Evolutionary conservation across 2,113 vertebrate species (phyloP).

Genomic region (Pampusana beccarii): DNA sequence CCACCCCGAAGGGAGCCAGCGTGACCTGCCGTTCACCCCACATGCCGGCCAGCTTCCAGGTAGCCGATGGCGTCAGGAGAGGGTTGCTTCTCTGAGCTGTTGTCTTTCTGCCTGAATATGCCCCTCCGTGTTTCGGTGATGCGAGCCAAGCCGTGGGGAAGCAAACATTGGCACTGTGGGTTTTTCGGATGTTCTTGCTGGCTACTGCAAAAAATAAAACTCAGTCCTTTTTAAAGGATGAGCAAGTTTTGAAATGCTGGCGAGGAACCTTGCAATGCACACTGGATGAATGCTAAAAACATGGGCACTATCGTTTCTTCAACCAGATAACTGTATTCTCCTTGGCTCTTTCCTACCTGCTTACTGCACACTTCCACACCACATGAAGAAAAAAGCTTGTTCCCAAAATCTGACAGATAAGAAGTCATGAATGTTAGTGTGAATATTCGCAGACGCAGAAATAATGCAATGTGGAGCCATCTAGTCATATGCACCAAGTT

Average conservation of each 20-base stretch:
- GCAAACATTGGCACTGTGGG: background rate
- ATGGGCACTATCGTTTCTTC: background rate
- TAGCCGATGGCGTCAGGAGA: background rate
- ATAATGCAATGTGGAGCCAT: background rate
- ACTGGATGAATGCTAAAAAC: background rate
- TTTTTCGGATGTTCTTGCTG: background rate
- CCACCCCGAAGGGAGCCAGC: constrained; percentile 24
- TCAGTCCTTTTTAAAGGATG: background rate
- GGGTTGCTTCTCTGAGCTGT: background rate
- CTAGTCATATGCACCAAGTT: background rate
- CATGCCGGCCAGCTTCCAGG: background rate
- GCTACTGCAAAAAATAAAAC: background rate
- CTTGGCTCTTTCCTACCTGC: background rate
- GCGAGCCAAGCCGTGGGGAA: background rate
- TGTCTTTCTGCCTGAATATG: constrained; percentile 13
- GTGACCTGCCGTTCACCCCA: background rate
- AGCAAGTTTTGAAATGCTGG: background rate
- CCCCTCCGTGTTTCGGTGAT: background rate
- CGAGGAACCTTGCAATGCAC: background rate
- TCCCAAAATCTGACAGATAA: background rate
- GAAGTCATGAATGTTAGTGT: accelerated
- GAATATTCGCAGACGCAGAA: accelerated
- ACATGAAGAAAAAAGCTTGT: background rate
- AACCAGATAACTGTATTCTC: background rate
- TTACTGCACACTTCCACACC: background rate